Base-by-base conservation (phyloP, 2,113 vertebrate species). In the Podarcis raffonei region DNA sequence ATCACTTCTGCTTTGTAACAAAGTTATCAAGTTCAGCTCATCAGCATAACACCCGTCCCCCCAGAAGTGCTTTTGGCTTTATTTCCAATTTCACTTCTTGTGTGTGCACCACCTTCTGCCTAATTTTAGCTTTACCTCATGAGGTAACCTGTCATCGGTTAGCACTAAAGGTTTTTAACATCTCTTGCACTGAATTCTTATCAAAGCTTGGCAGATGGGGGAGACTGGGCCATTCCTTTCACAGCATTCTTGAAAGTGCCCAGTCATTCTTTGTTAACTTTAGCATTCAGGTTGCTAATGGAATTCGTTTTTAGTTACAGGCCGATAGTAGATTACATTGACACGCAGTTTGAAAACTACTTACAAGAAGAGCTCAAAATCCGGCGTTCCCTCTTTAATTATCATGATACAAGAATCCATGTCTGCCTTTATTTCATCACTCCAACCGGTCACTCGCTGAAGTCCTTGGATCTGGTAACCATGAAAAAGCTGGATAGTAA, bases 401-500 rank as follows among this genome's bases (percentile, higher is more conserved):
- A 98, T 93, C 99, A 99, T 0, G 99, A 99, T 97, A 98, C 99
- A 0, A 97, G 99, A 95, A 98, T 99, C 90, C 99, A 99, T 1
- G 98, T 99, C 88, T 99, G 99, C 94, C 98, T 99, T n/a, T 99
- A 99, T 94, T 99, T 99, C 96, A 99, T 99, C 89, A 97, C 98
- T 0, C 99, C 99, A 3, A 99, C 99, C 0, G 99, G 99, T 5
- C 99, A 99, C 92, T 99, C 99, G 0, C 98, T 99, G 85, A 99
- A 99, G 93, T 99, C 99, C 71, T 91, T 99, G 95, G 99, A 99
- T 90, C 96, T 99, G 83, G 99, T 99, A 86, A 99, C 99, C 0
- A 99, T 99, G 99, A 99, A 99, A 94, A 99, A 99, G 89, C 95
- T 99, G 91, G 99, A 99, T 88, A 99, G 99, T 96, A 99, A 99